Evolutionary conservation across 2,888 invertebrate genomes (phyloP).

Genomic region (Neoascia interrupta): DNA sequence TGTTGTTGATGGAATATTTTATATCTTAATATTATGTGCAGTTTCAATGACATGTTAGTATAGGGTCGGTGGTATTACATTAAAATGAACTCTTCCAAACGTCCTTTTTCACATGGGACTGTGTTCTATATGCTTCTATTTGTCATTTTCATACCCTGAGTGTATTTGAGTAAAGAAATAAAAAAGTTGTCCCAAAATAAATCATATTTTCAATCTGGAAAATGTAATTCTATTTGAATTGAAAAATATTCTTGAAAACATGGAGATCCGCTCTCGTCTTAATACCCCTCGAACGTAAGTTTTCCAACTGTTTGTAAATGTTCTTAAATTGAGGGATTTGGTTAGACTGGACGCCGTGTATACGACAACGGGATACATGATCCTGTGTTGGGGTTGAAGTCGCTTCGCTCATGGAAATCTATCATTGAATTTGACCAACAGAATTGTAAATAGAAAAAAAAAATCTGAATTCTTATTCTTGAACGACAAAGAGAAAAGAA

Average conservation of each 20-base stretch:
- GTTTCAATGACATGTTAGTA: background rate
- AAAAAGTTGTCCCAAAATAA: conserved; percentile 51
- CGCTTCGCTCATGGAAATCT: conserved; percentile 35
- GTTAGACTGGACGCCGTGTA: background rate
- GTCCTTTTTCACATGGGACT: conserved; percentile 17
- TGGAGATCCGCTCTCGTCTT: conserved; percentile 3
- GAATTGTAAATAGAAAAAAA: conserved; percentile 17
- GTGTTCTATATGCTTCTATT: background rate
- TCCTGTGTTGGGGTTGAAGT: conserved; percentile 6
- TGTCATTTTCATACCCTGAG: background rate
- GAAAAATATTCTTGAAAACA: conserved; percentile 44
- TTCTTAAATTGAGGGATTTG: background rate
- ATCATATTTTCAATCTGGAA: conserved; percentile 63
- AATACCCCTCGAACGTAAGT: conserved; percentile 4
- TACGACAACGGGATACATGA: conserved; percentile 18
- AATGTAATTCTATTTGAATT: conserved; percentile 56
- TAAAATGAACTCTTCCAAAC: conserved; percentile 41
- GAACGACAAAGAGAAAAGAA: conserved; percentile 3
- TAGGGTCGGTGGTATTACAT: conserved; percentile 18
- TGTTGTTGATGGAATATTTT: conserved; percentile 60
- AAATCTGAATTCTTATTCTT: background rate
- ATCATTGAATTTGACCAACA: conserved; percentile 49
- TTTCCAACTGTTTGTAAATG: conserved; percentile 27
- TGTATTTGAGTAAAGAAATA: conserved; percentile 17
- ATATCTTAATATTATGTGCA: conserved; percentile 20